phyloP scores from a whole-genome alignment of 2,888 invertebrate genomes.

The Malachius bipustulatus region DNA sequence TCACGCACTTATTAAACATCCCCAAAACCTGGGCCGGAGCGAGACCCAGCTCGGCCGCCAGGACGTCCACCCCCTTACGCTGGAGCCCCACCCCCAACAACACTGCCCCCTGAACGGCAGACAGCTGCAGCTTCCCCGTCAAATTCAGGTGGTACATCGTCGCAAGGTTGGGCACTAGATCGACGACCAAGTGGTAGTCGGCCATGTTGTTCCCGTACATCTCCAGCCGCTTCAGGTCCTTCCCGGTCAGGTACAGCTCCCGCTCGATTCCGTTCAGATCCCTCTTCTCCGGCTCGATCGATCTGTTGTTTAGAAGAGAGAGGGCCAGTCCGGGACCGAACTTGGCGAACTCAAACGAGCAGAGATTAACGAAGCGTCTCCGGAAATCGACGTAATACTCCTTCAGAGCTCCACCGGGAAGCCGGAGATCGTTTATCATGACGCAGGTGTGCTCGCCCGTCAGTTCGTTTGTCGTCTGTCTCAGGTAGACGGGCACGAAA shows the following conservation, averaged over 20 bases:
- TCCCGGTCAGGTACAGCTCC: constrained; percentile 58
- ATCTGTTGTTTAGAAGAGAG: constrained; percentile 52
- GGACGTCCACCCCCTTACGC: not conserved
- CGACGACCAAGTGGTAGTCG: constrained; percentile 85
- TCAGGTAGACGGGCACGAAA: constrained; percentile 79
- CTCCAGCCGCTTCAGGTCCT: constrained; percentile 80
- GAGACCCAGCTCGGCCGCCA: not conserved
- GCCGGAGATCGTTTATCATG: constrained; percentile 64
- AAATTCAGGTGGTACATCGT: constrained; percentile 64
- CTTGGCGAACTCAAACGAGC: constrained; percentile 62
- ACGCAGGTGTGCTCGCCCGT: constrained; percentile 97
- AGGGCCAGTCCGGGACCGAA: constrained; percentile 64
- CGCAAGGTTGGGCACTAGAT: constrained; percentile 68
- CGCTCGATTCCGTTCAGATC: constrained; percentile 53
- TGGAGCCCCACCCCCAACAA: not conserved
- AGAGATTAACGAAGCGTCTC: constrained; percentile 61
- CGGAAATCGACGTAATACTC: constrained; percentile 89
- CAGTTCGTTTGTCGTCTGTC: constrained; percentile 88
- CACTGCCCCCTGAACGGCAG: constrained; percentile 61
- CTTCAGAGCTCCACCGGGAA: constrained; percentile 78
- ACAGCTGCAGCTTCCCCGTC: constrained; percentile 55
- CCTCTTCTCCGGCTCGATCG: too few species aligned
- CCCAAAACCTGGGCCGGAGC: not conserved
- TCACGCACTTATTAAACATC: not conserved
- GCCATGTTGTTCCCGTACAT: constrained; percentile 84